Percentiles rank a stretch among this genome's conserved stretches.
These are phyloP conservation scores for Tiliqua scincoides DNA, from an alignment of 2,113 vertebrate genomes.

Conservation along the genomic window DNA sequence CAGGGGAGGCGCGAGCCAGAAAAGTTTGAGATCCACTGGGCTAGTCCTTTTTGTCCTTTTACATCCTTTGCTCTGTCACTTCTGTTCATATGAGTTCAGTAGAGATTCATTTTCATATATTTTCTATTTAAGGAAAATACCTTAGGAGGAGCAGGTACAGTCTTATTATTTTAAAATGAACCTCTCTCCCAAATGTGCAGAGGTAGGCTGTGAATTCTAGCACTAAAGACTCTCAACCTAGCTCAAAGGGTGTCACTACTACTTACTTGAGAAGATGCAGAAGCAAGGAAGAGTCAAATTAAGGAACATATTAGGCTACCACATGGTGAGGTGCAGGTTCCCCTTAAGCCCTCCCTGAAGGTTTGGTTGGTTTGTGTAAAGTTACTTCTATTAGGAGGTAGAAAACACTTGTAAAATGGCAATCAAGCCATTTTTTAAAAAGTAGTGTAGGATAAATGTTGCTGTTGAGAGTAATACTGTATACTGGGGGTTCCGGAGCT, in stretches of 20 bases:
- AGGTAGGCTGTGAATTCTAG: neutral
- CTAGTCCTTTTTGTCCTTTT: too few relatives aligned
- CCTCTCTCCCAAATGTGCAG: neutral
- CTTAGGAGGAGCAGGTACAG: neutral
- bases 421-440: neutral
- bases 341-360: neutral
- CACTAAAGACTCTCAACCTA: neutral
- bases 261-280: neutral
- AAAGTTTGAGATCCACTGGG: too few relatives aligned
- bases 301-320: too few relatives aligned
- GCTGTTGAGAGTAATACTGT: neutral
- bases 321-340: neutral
- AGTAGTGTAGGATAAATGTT: neutral
- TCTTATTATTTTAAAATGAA: neutral
- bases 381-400: neutral
- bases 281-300: too few relatives aligned
- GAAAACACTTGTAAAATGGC: neutral
- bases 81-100: neutral
- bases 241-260: neutral
- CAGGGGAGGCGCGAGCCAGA: too few relatives aligned
- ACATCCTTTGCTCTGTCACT: neutral
- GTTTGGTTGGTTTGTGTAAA: neutral
- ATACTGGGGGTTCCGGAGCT: too few relatives aligned
- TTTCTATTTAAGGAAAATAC: neutral
- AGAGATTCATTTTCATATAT: neutral